Base-by-base conservation (phyloP, 1,140 invertebrate genomes). In the Drosophila tristis region DNA sequence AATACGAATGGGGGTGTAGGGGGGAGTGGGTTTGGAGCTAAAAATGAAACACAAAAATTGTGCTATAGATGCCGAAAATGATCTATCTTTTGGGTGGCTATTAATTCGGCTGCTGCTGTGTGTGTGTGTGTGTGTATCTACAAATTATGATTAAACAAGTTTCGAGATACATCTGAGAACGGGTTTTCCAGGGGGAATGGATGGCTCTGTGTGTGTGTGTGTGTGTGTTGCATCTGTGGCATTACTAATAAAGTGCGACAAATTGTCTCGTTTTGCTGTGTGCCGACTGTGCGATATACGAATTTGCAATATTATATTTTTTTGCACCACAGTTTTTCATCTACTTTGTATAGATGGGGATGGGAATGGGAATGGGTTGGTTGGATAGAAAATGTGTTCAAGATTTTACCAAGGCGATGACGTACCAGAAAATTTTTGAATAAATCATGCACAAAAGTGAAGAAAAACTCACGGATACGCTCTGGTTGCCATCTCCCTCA, bases 81-180 rank as follows among this genome's bases (percentile, higher is more conserved):
- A 70, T 68, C 65, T 66, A 68, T 68, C 62, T 68, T 55, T 70
- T 44, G 35, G 35, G 35, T 5, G 64, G 64, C 39, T 70, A 70
- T 70, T 57, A 57, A 57, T 49, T 77, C 60, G 50, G 50, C 50
- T 47, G 39, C 16, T 63, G 65, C 23, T 67, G 61, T 65, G 54
- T 71, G 42, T 66, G 56, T 31, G 65, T 70, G 60, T 65, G 54
- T 71, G 42, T 66, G 56, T 31, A 45, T 62, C 59, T 45, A 53
- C 25, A 62, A 77, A 68, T 68, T 77, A 45, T 56, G 73, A 68
- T 77, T 63, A 78, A 78, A 71, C 74, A 71, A 77, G 74, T 71
- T 77, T 53, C 35, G 4, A 64, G 65, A 70, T 63, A 77, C 49
- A 55, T 56, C 47, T 43, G 26, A 57, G 42, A 70, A 70, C 66